A percentile compares a stretch with the other conserved stretches of the same genome.
These are phyloP conservation scores for Chaetogeoica ovagalla DNA, from an alignment of 2,888 invertebrate species.

Conservation along the genomic window DNA sequence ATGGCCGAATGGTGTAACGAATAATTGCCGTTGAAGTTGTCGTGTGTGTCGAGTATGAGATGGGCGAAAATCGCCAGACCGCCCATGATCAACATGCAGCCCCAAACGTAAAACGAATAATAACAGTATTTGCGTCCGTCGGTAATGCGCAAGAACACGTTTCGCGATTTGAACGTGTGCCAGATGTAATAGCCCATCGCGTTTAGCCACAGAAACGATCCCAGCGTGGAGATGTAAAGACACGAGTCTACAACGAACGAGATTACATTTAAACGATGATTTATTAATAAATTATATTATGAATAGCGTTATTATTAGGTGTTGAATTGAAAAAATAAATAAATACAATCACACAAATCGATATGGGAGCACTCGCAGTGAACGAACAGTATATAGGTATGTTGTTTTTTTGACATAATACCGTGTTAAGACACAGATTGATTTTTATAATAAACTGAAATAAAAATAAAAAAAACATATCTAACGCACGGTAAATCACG, in stretches of 20 bases:
- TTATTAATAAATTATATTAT: too few relatives aligned
- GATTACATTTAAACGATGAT: too few relatives aligned
- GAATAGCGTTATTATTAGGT: too few relatives aligned
- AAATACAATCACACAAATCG: too few relatives aligned
- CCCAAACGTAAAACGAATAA: constrained; percentile 81
- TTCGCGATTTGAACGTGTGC: constrained; percentile 84
- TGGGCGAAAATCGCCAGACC: constrained; percentile 79
- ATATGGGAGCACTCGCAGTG: too few relatives aligned
- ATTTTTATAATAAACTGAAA: too few relatives aligned
- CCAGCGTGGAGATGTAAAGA: constrained; percentile 74
- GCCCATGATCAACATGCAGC: constrained; percentile 72
- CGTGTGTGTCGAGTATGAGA: constrained; percentile 71
- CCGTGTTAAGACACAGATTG: too few relatives aligned
- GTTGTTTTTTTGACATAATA: too few relatives aligned
- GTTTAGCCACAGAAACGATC: constrained; percentile 84
- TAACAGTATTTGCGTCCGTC: constrained; percentile 86
- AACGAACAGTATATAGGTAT: too few relatives aligned
- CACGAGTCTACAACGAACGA: constrained; percentile 67
- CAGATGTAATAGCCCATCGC: constrained; percentile 85
- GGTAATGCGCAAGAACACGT: constrained; percentile 81
- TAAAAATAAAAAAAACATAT: too few relatives aligned
- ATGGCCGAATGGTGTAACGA: constrained; percentile 6
- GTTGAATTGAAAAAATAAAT: neutral
- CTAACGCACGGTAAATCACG: too few relatives aligned
- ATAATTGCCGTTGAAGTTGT: constrained; percentile 13